These are phyloP conservation scores for Plutomurus gul DNA, from an alignment of 1,140 invertebrate species.

Conservation along the genomic window DNA sequence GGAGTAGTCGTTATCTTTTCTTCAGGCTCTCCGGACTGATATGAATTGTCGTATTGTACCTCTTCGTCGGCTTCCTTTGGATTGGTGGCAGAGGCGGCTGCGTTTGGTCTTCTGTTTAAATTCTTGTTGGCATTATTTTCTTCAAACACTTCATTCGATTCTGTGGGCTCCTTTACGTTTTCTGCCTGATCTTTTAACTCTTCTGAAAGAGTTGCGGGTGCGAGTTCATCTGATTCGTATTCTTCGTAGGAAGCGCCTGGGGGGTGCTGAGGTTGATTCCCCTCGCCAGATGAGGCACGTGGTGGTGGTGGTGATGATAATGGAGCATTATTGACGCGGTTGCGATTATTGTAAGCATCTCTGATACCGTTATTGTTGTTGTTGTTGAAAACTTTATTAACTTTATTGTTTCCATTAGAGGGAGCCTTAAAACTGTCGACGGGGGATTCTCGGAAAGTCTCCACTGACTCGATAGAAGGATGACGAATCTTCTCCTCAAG, in stretches of 20 bases:
- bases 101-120: neutral
- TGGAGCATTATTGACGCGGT: neutral
- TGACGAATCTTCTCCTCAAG: neutral
- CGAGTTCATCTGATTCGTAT: neutral
- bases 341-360: neutral
- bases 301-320: neutral
- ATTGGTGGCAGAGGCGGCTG: neutral
- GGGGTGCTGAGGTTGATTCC: neutral
- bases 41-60: neutral
- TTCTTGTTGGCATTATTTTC: neutral
- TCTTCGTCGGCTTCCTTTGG: neutral
- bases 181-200: neutral
- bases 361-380: neutral
- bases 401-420: neutral
- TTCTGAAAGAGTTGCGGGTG: neutral
- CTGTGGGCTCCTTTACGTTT: neutral
- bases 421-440: neutral
- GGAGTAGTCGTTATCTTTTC: neutral
- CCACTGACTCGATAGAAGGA: neutral
- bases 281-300: neutral
- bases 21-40: neutral
- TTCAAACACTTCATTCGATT: neutral
- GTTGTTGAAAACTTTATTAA: neutral
- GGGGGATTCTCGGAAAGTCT: neutral
- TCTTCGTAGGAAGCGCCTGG: neutral